phyloP scores from a whole-genome alignment of 2,888 invertebrate species.

The Cephalotes varians region DNA sequence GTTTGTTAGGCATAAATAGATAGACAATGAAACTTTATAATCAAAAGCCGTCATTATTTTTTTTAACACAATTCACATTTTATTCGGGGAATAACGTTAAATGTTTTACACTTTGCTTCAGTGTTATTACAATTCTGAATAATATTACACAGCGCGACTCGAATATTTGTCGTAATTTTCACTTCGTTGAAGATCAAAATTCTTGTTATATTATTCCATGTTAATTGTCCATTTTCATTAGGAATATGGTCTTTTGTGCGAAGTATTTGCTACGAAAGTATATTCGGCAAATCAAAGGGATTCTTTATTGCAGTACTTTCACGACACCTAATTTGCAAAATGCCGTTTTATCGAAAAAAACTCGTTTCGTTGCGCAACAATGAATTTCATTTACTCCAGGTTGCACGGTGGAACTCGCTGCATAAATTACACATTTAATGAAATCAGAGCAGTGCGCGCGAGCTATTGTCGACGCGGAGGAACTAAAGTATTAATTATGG shows the following conservation, averaged over 20 bases:
- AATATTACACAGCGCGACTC: background rate
- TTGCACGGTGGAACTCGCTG: background rate
- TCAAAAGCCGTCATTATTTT: background rate
- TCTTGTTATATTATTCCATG: conserved; percentile 1
- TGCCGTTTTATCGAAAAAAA: background rate
- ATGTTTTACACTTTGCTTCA: background rate
- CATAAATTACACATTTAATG: conserved; percentile 45
- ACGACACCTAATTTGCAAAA: conserved; percentile 3
- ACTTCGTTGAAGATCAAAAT: background rate
- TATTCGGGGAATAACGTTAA: background rate
- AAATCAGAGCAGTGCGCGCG: conserved; percentile 31
- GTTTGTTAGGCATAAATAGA: background rate
- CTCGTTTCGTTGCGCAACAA: conserved; percentile 9
- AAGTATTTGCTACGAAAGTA: background rate
- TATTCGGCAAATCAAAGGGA: conserved; percentile 4
- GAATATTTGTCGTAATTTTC: background rate
- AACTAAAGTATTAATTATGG: conserved; percentile 52
- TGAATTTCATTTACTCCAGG: conserved; percentile 17
- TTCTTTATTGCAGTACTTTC: background rate
- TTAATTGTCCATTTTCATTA: conserved; percentile 28
- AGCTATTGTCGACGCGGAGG: conserved; percentile 15
- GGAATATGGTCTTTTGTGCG: background rate
- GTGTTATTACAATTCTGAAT: background rate
- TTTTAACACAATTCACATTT: background rate
- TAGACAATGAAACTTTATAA: background rate